phyloP scores from a whole-genome alignment of 1,140 invertebrate species.

The Manduca sexta region DNA sequence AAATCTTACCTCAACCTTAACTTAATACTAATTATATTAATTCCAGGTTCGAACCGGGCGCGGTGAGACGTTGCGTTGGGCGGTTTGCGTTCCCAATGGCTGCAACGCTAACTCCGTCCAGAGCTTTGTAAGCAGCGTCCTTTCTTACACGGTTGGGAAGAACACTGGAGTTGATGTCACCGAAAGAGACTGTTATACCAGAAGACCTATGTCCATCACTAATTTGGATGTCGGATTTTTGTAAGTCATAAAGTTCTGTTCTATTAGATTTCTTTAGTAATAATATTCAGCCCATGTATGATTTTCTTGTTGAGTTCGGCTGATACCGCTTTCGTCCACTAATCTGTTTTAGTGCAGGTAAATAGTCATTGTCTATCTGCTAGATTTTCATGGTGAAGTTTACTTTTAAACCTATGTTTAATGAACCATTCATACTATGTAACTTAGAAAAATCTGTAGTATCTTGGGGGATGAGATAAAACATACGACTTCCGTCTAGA shows the following conservation, averaged over 20 bases:
- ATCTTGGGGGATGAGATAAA: no score
- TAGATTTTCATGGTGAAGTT: neutral
- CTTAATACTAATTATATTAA: constrained; percentile 1
- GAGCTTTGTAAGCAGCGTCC: constrained; percentile 67
- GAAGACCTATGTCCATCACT: constrained; percentile 51
- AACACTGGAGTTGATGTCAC: constrained; percentile 63
- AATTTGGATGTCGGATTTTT: constrained; percentile 73
- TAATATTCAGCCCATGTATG: no score
- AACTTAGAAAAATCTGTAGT: no score
- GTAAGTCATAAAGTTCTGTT: constrained; percentile 54
- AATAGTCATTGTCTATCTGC: neutral
- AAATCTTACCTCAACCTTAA: no score
- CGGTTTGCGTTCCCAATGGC: constrained; percentile 76
- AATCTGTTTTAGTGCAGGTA: no score
- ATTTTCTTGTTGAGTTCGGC: no score
- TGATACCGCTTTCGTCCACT: no score
- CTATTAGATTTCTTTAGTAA: no score
- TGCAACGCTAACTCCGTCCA: constrained; percentile 73
- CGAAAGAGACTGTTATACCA: constrained; percentile 69
- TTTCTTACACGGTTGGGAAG: constrained; percentile 66
- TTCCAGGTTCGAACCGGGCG: constrained; percentile 56
- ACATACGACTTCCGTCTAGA: no score
- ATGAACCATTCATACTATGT: no score
- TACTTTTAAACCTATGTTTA: neutral
- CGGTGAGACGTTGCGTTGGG: constrained; percentile 75